Evolutionary conservation across 2,888 invertebrate genomes (phyloP).

Genomic region (Diarsia brunnea): DNA sequence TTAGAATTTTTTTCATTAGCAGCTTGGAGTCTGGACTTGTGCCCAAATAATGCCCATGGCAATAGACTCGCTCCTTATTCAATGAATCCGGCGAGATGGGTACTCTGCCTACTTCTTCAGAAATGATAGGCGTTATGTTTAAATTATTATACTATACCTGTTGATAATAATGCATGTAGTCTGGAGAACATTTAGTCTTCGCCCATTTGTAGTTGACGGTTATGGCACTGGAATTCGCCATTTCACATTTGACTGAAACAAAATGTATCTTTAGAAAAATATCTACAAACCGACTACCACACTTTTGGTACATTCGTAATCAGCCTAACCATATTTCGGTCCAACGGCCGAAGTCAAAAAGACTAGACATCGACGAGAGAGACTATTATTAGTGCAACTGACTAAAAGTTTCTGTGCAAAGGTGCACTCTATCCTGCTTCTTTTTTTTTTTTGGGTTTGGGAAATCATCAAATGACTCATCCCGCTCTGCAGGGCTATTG

Average conservation of each 20-base stretch:
- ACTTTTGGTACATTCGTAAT: not conserved
- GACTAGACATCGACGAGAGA: not conserved
- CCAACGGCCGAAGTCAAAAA: not conserved
- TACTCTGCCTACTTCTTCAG: not conserved
- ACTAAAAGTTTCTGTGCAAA: not conserved
- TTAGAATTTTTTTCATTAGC: not conserved
- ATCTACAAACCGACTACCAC: not conserved
- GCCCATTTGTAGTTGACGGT: slow-evolving; percentile 80
- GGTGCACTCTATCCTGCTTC: not conserved
- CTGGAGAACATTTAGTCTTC: slow-evolving; percentile 83
- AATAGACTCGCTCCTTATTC: not conserved
- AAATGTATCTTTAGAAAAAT: slow-evolving; percentile 14
- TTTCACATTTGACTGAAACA: slow-evolving; percentile 86
- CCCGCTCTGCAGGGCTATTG: no score
- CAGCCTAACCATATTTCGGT: not conserved
- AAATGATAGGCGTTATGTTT: not conserved
- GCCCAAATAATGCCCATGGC: not conserved
- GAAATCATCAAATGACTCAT: no score
- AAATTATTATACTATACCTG: slow-evolving; percentile 73
- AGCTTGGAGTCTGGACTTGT: no score
- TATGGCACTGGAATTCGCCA: slow-evolving; percentile 78
- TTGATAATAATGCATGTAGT: slow-evolving; percentile 87
- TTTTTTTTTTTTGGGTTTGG: not conserved
- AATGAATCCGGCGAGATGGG: no score
- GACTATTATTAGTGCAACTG: not conserved